These are phyloP conservation scores for Poecile atricapillus DNA, from an alignment of 2,113 vertebrate genomes.

Conservation along the genomic window DNA sequence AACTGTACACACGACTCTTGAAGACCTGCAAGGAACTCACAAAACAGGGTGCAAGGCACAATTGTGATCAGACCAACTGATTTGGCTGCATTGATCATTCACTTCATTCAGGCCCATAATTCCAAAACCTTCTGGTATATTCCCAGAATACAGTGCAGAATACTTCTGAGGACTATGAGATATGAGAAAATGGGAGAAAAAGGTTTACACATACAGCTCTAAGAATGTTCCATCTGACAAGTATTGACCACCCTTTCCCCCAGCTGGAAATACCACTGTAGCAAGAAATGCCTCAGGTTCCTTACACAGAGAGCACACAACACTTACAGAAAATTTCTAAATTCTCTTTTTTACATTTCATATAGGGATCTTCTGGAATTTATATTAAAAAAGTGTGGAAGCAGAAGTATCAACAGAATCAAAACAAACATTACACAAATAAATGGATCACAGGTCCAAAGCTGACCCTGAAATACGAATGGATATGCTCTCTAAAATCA, in stretches of 20 bases:
- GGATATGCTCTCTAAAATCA: not conserved
- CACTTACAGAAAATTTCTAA: not conserved
- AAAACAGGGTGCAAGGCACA: not conserved
- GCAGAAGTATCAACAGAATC: not conserved
- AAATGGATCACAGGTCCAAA: not conserved
- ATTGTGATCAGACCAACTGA: not conserved
- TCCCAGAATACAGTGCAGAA: not conserved
- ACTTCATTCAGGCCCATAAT: not conserved
- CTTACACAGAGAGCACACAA: not conserved
- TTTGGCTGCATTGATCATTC: not conserved
- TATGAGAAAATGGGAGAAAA: not conserved
- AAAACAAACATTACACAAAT: not conserved
- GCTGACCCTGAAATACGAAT: not conserved
- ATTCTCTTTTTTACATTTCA: not conserved
- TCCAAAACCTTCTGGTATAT: not conserved
- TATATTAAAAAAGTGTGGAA: not conserved
- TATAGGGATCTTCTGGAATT: not conserved
- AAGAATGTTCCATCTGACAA: not conserved
- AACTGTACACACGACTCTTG: accelerated
- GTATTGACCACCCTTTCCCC: not conserved
- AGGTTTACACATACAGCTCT: not conserved
- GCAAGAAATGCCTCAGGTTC: not conserved
- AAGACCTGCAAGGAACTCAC: not conserved
- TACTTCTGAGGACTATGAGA: not conserved
- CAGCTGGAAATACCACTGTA: not conserved